Base-by-base conservation (phyloP, 2,797 vertebrate species). In the Artibeus jamaicensis region DNA sequence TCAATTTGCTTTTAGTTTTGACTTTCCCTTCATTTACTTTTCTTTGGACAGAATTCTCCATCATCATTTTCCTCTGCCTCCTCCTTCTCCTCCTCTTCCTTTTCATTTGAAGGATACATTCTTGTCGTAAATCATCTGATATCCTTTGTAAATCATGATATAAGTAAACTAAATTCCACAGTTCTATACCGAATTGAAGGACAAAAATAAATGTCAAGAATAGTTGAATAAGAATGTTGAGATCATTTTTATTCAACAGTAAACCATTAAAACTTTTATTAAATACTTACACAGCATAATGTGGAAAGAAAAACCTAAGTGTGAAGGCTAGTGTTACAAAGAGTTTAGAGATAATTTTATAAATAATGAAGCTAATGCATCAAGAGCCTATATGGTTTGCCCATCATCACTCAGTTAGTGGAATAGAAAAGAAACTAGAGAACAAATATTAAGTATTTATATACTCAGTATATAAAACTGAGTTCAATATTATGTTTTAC, bases 231-330 rank as follows among this genome's bases (percentile, higher is more conserved):
- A 57, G 46, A 89, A 79, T 18, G 88, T 77, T 71, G 50, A 77
- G 73, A 37, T 92, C 8, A 26, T 67, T 96, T 86, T 89, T 79
- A 70, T 48, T 84, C 74, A 93, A 77, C 46, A 84, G 34, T 50
- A 91, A 93, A 83, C 79, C 34, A 94, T 22, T 59, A 71, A 67
- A 59, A 42, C 39, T 86, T 94, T 46, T 84, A 82, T 86, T 79
- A 70, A 94, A 89, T 94, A n/a, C 89, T 57, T 95, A 62, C 0
- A 89, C 32, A 37, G 19, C 9, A 71, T 91, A 48, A 86, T 79
- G 8, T 71, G 18, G 44, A 82, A 0, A 89, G 15, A 86, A 59
- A 6, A 65, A 79, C 7, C 0, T 48, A 62, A 53, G 29, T 65
- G 55, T 82, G 53, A 91, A 96, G 68, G 83, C 59, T 48, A 57